Evolutionary conservation across 1,140 invertebrate genomes (phyloP), one percentile per base, ranked within the genome.

Genomic region (Triops cancriformis): DNA sequence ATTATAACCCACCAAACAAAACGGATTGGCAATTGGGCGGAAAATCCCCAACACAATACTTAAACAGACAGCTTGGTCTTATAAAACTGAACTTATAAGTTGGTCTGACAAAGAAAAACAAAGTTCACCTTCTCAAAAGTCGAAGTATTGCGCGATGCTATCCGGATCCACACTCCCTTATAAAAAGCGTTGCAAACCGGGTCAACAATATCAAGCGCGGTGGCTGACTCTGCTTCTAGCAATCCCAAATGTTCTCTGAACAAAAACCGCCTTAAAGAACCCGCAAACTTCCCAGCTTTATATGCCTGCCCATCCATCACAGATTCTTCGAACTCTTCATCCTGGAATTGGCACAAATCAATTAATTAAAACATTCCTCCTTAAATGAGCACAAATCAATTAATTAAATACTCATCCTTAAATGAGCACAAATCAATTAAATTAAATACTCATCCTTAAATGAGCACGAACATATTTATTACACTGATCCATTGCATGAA

Each of bases 211-310:
- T 83, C 82, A 9, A 83, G 79, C 81, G 77, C 1, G 83, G 80
- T 5, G 85, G 86, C 18, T 89, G 82, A 83, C 88, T 88, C 82
- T 89, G 88, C 76, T 84, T 85, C 82, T 31, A 87, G 80, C 0
- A 88, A 82, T 1, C 88, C 93, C 41, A 99, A 87, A 86, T 98
- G 97, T 85, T 99, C 97, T 79, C 91, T 88, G 84, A 99, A 97
- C 26, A 98, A 84, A 72, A 91, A 89, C 82, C 91, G 92, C 74
- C 97, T 85, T 26, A 99, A 86, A 4, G 90, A 90, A 0, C 93
- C 92, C 0, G 93, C 94, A 85, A 94, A 97, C 80, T 89, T 89
- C 3, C 97, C 97, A 80, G 90, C 92, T 73, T 90, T 87, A 86
- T 92, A 94, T 12, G 89, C 85, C 75, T 89, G 86, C 0, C 92